Evolutionary conservation across 2,888 invertebrate genomes (phyloP), one percentile per base, ranked within the genome.

Genomic region (Cerceris ruficornis): DNA sequence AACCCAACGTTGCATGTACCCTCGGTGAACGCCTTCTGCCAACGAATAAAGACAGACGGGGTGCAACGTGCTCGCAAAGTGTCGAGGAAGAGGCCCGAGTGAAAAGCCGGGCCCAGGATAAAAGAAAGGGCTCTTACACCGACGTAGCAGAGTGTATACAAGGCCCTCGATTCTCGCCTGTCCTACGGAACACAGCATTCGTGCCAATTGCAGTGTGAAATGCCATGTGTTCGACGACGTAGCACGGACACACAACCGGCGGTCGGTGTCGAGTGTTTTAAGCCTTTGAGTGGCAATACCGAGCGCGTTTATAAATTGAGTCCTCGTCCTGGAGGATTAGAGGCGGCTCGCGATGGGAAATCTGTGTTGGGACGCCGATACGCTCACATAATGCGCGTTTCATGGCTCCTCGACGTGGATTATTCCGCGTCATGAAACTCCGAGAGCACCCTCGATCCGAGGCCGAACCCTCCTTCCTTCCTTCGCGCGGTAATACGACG

Each of bases 221-320:
- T 86, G 82, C 82, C 87, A 85, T 87, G 87, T 88, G 86, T 77
- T 73, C 69, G 77, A 64, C 67, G 64, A 67, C 64, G 42, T 52
- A 59, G 67, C 50, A 13, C 59, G 59, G 79, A 69, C 78, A 78
- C 59, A 83, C 75, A 86, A 84, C 81, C 28, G 77, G 71, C 83
- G 83, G 60, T 81, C 81, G 78, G 73, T 78, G 82, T 85, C 83
- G 88, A 88, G 88, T 89, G 87, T 88, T 89, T 89, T 89, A 89
- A 89, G 87, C 87, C 88, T 87, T 87, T 87, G 85, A 87, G 87
- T 85, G 87, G 85, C 86, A 88, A 89, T 86, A 83, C 86, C 85
- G 82, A 71, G 80, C 86, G 77, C 86, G 90, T 88, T 88, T 90
- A 88, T 90, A 89, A 90, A 89, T 89, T 89, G 90, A 90, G 88